A percentile compares a stretch with the other conserved stretches of the same genome.
These are phyloP conservation scores for Poeciliopsis turrubarensis DNA, from an alignment of 2,113 vertebrate genomes.

Conservation along the genomic window DNA sequence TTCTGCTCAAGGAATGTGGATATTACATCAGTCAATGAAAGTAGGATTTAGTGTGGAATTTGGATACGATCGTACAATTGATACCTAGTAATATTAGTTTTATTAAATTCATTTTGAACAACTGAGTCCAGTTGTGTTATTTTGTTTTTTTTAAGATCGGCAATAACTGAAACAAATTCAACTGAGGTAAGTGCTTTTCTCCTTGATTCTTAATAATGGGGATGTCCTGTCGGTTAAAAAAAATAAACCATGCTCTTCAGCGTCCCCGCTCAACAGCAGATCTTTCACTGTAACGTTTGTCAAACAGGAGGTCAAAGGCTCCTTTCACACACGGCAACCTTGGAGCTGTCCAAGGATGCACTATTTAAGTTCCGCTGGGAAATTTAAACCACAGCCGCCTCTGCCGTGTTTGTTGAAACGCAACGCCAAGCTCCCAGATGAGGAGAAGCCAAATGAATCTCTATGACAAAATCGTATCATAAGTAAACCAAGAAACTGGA, in stretches of 20 bases:
- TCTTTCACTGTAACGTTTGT: background rate
- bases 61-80: too few species aligned
- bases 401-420: conserved; percentile 5
- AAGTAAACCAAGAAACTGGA: background rate
- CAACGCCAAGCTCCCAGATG: background rate
- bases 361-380: conserved; percentile 2
- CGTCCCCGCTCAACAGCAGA: too few species aligned
- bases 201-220: too few species aligned
- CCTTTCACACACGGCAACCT: background rate
- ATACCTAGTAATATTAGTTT: too few species aligned
- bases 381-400: conserved; percentile 18
- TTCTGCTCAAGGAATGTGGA: too few species aligned
- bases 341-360: conserved; percentile 7
- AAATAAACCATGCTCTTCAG: too few species aligned
- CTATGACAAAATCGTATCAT: background rate
- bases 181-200: background rate
- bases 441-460: background rate
- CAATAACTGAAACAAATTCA: background rate
- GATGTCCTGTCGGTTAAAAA: too few species aligned
- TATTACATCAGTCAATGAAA: too few species aligned
- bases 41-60: too few species aligned
- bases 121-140: too few species aligned
- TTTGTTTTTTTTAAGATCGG: too few species aligned
- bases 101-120: too few species aligned
- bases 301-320: conserved; percentile 1